Conservation (phyloP, 2,797 vertebrate species). For the Limosa lapponica region DNA sequence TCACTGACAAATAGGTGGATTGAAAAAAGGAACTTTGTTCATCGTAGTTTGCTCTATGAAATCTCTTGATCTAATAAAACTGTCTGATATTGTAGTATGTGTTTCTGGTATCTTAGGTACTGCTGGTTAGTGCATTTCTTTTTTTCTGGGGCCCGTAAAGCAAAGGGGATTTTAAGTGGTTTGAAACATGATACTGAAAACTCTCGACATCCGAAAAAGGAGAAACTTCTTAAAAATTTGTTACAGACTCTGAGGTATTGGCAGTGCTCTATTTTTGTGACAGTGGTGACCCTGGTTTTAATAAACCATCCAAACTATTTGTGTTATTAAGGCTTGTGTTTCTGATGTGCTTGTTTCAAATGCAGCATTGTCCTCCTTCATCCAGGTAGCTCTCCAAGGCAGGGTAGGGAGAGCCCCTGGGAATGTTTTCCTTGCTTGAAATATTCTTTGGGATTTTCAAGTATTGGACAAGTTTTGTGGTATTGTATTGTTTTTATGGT, state of each 20-base stretch:
- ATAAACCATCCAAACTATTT: neutral
- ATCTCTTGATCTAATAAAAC: neutral
- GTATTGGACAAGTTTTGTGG: neutral
- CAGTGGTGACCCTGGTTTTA: neutral
- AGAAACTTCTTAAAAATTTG: neutral
- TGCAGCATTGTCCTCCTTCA: rapidly evolving
- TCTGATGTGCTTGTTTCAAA: neutral
- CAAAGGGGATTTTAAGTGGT: neutral
- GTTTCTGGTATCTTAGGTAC: neutral
- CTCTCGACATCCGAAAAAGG: neutral
- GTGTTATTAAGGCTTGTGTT: neutral
- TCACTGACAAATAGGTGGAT: neutral
- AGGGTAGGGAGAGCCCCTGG: neutral
- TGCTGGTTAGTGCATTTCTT: neutral
- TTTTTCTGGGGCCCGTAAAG: neutral
- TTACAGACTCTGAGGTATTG: neutral
- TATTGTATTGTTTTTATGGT: rapidly evolving
- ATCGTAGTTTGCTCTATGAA: neutral
- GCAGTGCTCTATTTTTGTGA: neutral
- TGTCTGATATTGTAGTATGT: neutral
- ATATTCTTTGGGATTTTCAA: neutral
- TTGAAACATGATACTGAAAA: neutral
- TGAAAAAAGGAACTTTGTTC: neutral
- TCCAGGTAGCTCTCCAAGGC: rapidly evolving
- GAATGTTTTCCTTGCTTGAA: neutral